phyloP scores from a whole-genome alignment of 92 coral and sea anemone genomes.

The Siderastrea siderea region DNA sequence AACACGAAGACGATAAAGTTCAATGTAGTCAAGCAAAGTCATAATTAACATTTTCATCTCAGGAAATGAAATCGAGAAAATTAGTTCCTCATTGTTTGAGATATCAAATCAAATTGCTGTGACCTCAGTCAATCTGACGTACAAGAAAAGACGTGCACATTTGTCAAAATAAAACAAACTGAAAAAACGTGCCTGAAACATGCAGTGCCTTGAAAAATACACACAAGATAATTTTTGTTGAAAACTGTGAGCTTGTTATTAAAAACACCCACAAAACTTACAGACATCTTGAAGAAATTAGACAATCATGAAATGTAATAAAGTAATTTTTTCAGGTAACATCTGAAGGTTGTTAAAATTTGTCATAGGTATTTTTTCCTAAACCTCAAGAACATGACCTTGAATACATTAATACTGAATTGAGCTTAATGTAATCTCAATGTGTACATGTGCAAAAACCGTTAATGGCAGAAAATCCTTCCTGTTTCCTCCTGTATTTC shows the following conservation, averaged over 20 bases:
- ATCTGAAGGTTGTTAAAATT: background rate
- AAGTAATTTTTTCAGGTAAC: too few relatives aligned
- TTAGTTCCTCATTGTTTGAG: background rate
- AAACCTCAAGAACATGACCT: background rate
- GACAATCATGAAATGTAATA: too few relatives aligned
- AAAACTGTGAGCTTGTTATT: too few relatives aligned
- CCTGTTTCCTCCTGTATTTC: background rate
- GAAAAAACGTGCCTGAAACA: background rate
- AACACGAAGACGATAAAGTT: background rate
- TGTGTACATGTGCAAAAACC: background rate
- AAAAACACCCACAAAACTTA: too few relatives aligned
- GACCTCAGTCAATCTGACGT: background rate
- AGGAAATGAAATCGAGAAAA: slow-evolving; percentile 4
- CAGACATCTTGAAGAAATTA: too few relatives aligned
- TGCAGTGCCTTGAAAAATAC: too few relatives aligned
- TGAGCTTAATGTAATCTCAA: background rate
- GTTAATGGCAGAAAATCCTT: background rate
- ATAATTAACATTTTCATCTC: background rate
- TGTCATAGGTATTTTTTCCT: background rate
- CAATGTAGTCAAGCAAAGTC: background rate
- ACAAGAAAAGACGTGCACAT: background rate
- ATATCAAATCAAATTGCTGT: background rate
- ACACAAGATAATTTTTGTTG: too few relatives aligned
- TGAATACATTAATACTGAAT: background rate
- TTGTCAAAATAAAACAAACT: background rate